phyloP scores from a whole-genome alignment of 2,797 vertebrate genomes.

The Balearica regulorum region DNA sequence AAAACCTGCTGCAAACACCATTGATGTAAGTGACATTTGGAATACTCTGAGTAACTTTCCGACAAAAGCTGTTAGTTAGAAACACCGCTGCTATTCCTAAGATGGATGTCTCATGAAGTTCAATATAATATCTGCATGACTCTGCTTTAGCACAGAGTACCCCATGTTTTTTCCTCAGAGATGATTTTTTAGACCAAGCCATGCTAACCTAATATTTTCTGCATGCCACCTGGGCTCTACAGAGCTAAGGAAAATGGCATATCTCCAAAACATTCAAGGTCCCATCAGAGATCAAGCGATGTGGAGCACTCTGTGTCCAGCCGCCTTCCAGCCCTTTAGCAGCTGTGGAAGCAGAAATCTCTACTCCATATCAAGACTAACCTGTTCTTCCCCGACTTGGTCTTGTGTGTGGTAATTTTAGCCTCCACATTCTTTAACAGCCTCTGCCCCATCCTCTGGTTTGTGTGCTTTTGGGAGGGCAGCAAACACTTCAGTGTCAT shows the following conservation, averaged over 20 bases:
- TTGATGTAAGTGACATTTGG: background rate
- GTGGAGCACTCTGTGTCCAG: background rate
- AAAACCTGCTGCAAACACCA: background rate
- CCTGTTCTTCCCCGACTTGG: background rate
- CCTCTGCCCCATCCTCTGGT: background rate
- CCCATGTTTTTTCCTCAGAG: background rate
- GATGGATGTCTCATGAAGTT: background rate
- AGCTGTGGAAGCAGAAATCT: background rate
- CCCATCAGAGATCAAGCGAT: background rate
- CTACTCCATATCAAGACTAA: background rate
- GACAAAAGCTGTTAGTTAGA: background rate
- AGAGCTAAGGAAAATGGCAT: background rate
- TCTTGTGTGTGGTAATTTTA: background rate
- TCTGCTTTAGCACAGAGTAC: background rate
- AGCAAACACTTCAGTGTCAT: background rate
- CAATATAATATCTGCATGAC: background rate
- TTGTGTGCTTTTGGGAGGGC: background rate
- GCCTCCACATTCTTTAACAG: background rate
- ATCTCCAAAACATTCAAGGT: background rate
- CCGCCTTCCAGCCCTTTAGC: background rate
- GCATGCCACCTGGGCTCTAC: background rate
- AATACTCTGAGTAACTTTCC: background rate
- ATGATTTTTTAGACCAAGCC: background rate
- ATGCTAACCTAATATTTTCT: background rate
- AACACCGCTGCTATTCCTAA: background rate